These are phyloP conservation scores for Limnephilus lunatus DNA, from an alignment of 2,888 invertebrate genomes.

Conservation along the genomic window DNA sequence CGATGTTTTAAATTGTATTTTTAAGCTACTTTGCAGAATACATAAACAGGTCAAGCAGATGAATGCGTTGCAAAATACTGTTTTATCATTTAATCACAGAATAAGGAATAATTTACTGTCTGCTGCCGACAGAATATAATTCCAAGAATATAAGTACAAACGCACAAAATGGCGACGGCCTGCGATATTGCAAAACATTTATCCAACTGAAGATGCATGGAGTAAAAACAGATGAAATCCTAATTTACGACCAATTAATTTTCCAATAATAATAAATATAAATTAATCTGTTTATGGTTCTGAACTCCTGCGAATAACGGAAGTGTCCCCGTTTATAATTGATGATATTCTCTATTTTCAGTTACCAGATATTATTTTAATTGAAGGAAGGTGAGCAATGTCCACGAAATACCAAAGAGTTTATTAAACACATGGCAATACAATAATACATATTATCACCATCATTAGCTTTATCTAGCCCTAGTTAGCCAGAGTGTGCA, in stretches of 20 bases:
- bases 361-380: conserved; percentile 20
- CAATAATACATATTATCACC: not conserved
- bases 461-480: not conserved
- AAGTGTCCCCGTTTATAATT: conserved; percentile 19
- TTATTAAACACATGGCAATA: not conserved
- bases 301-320: conserved; percentile 33
- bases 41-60: not conserved
- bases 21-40: not conserved
- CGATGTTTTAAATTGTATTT: not conserved
- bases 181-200: not conserved
- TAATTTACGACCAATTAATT: conserved; percentile 2
- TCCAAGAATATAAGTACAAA: not conserved
- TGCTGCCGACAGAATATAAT: not conserved
- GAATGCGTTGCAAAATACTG: not conserved
- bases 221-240: not conserved
- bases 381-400: conserved; percentile 4
- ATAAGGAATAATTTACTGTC: not conserved
- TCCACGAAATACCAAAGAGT: not conserved
- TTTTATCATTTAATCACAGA: not conserved
- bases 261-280: not conserved
- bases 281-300: not conserved
- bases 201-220: not conserved
- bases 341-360: conserved; percentile 22
- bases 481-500: too few relatives aligned
- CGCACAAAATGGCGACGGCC: not conserved